Percentiles rank a stretch among this genome's conserved stretches.
phyloP scores from a whole-genome alignment of 2,113 vertebrate species.

The Pampusana beccarii region DNA sequence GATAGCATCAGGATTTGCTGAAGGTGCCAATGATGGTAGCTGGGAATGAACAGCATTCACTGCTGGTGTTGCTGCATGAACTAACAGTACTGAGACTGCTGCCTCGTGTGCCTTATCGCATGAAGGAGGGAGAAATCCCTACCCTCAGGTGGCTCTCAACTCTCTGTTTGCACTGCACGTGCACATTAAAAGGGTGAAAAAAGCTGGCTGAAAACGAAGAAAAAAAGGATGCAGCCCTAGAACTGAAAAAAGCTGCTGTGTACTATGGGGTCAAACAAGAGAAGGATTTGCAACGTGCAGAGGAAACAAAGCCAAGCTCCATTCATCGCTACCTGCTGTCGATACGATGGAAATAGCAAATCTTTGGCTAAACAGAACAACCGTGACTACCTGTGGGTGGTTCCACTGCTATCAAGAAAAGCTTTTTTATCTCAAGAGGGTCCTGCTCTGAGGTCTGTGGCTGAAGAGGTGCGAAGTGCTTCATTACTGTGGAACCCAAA shows the following conservation, averaged over 20 bases:
- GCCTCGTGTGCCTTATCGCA: not conserved
- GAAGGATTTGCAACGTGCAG: not conserved
- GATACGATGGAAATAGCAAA: not conserved
- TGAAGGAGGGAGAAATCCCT: conserved; percentile 1
- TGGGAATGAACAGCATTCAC: conserved; percentile 25
- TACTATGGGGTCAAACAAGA: not conserved
- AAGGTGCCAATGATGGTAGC: not conserved
- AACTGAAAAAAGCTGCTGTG: not conserved
- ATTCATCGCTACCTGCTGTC: not conserved
- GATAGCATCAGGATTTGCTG: not conserved
- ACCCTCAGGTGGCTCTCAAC: not conserved
- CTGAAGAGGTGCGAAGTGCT: not conserved
- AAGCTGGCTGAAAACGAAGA: conserved; percentile 18
- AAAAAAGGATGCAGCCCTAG: conserved; percentile 51
- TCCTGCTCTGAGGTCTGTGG: not conserved
- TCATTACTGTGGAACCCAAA: not conserved
- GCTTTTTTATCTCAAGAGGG: not conserved
- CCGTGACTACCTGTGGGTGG: not conserved
- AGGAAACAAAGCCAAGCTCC: conserved; percentile 26
- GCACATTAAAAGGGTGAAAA: conserved; percentile 45
- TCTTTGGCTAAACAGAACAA: not conserved
- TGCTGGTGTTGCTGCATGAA: conserved; percentile 37
- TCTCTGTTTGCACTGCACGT: conserved; percentile 16
- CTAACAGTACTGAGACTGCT: conserved; percentile 39
- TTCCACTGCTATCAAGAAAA: not conserved